phyloP scores from a whole-genome alignment of 2,888 invertebrate species.

The Aphidoletes aphidimyza region DNA sequence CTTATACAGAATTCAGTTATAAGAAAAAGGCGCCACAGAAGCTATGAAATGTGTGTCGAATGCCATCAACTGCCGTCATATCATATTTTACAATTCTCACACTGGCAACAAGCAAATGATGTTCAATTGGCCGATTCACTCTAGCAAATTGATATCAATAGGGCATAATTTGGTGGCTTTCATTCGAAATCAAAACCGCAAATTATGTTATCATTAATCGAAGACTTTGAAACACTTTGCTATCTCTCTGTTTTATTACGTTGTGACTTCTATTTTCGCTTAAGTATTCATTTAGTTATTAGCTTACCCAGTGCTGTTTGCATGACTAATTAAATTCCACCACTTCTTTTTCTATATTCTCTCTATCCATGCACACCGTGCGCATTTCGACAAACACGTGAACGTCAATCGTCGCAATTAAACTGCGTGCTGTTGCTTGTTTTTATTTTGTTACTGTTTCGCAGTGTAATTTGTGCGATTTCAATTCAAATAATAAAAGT shows the following conservation, averaged over 20 bases:
- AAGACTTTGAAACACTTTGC: background rate
- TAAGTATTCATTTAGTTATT: constrained; percentile 11
- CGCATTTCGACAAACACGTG: constrained; percentile 7
- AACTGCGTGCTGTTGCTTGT: background rate
- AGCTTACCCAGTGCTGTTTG: constrained; percentile 2
- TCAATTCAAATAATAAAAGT: background rate
- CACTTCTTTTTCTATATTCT: background rate
- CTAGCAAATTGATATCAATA: background rate
- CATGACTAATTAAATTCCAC: constrained; percentile 39
- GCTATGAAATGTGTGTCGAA: background rate
- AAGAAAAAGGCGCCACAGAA: background rate
- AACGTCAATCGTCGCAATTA: constrained; percentile 18
- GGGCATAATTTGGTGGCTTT: background rate
- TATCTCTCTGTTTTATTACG: background rate
- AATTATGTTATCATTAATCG: constrained; percentile 15
- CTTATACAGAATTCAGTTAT: background rate
- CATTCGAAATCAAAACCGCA: background rate
- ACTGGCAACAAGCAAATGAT: too few species aligned
- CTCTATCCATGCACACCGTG: too few species aligned
- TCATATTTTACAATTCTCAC: too few species aligned
- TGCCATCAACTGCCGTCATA: background rate
- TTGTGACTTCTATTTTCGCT: background rate
- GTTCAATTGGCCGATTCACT: background rate
- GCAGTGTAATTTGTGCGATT: background rate
- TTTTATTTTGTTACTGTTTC: background rate